Percentiles rank a stretch among this genome's conserved stretches.
phyloP scores from a whole-genome alignment of 2,113 vertebrate genomes.

The Solea senegalensis region DNA sequence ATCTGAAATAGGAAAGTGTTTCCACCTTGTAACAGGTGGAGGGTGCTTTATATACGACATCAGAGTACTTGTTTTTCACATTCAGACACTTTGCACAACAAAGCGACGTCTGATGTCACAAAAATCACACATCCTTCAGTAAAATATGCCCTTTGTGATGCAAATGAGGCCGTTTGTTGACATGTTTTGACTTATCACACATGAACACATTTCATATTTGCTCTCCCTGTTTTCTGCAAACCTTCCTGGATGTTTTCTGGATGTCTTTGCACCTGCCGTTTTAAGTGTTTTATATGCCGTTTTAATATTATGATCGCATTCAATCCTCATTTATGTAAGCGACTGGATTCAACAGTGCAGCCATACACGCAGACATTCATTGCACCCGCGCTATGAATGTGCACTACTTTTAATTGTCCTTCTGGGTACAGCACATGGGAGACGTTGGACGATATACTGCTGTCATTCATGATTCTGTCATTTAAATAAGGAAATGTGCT shows the following conservation, averaged over 20 bases:
- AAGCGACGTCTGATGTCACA: slow-evolving; percentile 35
- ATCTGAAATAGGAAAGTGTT: slow-evolving; percentile 28
- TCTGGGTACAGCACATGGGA: slow-evolving; percentile 64
- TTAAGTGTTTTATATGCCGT: slow-evolving; percentile 62
- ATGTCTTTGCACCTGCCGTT: slow-evolving; percentile 34
- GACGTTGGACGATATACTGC: slow-evolving; percentile 66
- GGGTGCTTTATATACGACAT: slow-evolving; percentile 28
- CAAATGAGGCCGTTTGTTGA: slow-evolving; percentile 61
- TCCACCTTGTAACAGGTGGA: slow-evolving; percentile 27
- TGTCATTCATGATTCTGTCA: slow-evolving; percentile 60
- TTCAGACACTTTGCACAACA: slow-evolving; percentile 29
- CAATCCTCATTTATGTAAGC: slow-evolving; percentile 61
- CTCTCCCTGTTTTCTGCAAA: slow-evolving; percentile 49
- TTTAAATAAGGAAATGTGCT: slow-evolving; percentile 44
- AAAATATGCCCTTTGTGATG: slow-evolving; percentile 62
- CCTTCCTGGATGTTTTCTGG: slow-evolving; percentile 5
- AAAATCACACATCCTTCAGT: slow-evolving; percentile 36
- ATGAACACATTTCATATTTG: slow-evolving; percentile 62
- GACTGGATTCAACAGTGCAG: slow-evolving; percentile 67
- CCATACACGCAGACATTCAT: slow-evolving; percentile 57
- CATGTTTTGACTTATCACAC: slow-evolving; percentile 41
- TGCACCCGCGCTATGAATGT: slow-evolving; percentile 48
- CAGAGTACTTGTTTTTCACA: slow-evolving; percentile 30
- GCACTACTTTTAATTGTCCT: slow-evolving; percentile 67
- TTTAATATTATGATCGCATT: slow-evolving; percentile 59